phyloP scores from a whole-genome alignment of 2,888 invertebrate genomes.

The Eristalis pertinax region DNA sequence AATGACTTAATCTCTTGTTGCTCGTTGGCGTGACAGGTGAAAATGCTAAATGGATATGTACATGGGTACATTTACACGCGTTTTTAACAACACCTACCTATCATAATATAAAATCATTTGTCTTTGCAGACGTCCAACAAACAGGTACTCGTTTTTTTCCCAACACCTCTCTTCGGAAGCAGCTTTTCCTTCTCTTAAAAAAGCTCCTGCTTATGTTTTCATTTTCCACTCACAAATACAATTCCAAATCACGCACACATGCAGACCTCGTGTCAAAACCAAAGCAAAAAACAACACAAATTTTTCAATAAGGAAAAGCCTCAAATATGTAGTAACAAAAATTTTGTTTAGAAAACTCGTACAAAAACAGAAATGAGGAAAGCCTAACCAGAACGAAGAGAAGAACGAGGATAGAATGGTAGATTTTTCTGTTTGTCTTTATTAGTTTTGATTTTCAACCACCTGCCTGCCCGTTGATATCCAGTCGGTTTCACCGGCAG shows the following conservation, averaged over 20 bases:
- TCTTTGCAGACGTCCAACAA: not conserved
- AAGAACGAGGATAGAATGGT: not conserved
- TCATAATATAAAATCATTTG: not conserved
- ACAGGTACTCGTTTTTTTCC: not conserved
- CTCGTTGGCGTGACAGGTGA: not conserved
- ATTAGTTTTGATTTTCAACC: not conserved
- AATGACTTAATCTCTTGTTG: not conserved
- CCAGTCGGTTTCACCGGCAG: not conserved
- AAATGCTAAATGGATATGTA: not conserved
- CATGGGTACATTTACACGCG: not conserved
- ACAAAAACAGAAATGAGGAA: not conserved
- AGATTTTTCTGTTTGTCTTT: constrained; percentile 1
- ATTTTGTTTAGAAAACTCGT: not conserved
- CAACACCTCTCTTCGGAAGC: not conserved
- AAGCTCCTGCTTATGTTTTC: not conserved
- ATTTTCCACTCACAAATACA: not conserved
- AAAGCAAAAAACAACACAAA: not conserved
- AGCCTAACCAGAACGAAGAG: not conserved
- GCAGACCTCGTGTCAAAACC: not conserved
- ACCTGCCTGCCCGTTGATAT: not conserved
- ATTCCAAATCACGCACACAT: not conserved
- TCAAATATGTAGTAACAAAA: not conserved
- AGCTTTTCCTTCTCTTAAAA: not conserved
- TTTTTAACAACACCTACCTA: not conserved
- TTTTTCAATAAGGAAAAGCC: not conserved